Percentiles rank a stretch among this genome's conserved stretches.
Conservation (phyloP, 30 jellyfish, hydroid and myxozoan species). For the Cassiopea xamachana region DNA sequence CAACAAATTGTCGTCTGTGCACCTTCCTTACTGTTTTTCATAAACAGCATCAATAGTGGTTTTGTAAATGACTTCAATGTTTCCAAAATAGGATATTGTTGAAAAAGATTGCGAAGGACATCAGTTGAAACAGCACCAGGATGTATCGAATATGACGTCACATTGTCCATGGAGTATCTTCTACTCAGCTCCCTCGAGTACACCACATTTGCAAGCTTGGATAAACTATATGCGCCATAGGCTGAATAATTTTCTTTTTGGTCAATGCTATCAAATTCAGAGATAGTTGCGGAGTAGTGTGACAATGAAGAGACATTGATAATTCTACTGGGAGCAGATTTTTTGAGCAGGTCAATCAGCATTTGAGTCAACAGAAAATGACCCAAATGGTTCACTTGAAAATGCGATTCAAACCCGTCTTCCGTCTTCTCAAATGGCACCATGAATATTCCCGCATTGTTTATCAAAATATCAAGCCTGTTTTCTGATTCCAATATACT, state of each 20-base stretch:
- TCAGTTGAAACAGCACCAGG: slow-evolving; percentile 91
- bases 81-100: slow-evolving; percentile 6
- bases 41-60: slow-evolving; percentile 9
- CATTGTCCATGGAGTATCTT: slow-evolving; percentile 29
- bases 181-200: slow-evolving; percentile 79
- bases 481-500: slow-evolving; percentile 52
- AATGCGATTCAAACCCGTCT: slow-evolving; percentile 93
- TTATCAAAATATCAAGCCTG: slow-evolving; percentile 79
- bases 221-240: slow-evolving; percentile 55
- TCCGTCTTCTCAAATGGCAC: slow-evolving; percentile 78
- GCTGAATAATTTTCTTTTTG: slow-evolving; percentile 26
- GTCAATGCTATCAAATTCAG: slow-evolving; percentile 60
- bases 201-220: slow-evolving; percentile 85
- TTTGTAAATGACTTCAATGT: background rate
- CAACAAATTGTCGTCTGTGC: slow-evolving; percentile 93
- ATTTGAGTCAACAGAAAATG: slow-evolving; percentile 90
- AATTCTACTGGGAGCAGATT: slow-evolving; percentile 89
- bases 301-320: slow-evolving; percentile 86
- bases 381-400: slow-evolving; percentile 93
- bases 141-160: slow-evolving; percentile 79
- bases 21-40: slow-evolving; percentile 74
- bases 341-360: slow-evolving; percentile 62
- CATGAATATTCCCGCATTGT: slow-evolving; percentile 94
- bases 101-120: slow-evolving; percentile 3
- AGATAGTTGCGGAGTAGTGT: slow-evolving; percentile 42